Base-by-base conservation (phyloP, 1,140 invertebrate species). In the Wiebesia pumilae region DNA sequence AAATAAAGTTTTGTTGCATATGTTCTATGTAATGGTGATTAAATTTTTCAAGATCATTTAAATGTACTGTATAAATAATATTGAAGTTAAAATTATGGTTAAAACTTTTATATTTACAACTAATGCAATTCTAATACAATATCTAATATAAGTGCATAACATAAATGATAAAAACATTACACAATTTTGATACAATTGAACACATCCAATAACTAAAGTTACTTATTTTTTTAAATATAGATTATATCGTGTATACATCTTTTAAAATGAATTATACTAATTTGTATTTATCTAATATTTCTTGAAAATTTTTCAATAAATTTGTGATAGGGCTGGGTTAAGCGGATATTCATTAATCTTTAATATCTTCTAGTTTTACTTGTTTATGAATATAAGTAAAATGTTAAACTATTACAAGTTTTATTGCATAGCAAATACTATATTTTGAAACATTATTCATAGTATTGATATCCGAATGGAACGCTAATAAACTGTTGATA, bases 341-440 rank as follows among this genome's bases (percentile, higher is more conserved):
- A 69, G n/a, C 3, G 0, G 3, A 75, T 43, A 14, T 40, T n/a
- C 38, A 43, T 43, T 27, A 14, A 27, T 4, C 19, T 30, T 21
- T 75, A 43, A 75, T 24, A 75, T n/a, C 35, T 35, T 10, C 16
- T 69, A 69, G 3, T 69, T 69, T 33, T 35, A 69, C 16, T 35
- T 77, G 2, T 27, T 27, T 27, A 62, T 16, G 14, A 62, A 62
- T 62, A 62, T 62, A 62, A 54, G 58, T 62, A 62, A 62, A 62
- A 62, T 62, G 10, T 62, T 69, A 9, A 73, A 85, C 3, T 85
- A 19, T 54, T 43, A 40, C 24, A 38, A 85, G 19, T 47, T 43
- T 67, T 47, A 27, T 67, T 78, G 47, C 62, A n/a, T 43, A 43
- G 33, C 67, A 69, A n/a, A 69, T 24, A 43, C 65, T 73, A 73